Percentiles rank a stretch among this genome's conserved stretches.
Conservation (phyloP, 2,888 invertebrate genomes). For the Apamea sordens region DNA sequence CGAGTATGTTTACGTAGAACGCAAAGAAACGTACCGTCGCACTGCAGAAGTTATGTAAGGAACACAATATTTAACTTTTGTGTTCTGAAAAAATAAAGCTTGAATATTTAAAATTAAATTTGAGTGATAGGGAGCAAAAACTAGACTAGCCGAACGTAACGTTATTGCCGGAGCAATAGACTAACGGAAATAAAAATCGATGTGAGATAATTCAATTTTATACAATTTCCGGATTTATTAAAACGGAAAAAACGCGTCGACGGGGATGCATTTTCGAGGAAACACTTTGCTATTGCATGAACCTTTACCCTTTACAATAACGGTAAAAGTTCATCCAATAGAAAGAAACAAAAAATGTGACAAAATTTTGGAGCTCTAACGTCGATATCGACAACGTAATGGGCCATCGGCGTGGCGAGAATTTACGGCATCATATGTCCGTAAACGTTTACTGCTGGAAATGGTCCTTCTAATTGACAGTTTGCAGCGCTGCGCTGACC, state of each 20-base stretch:
- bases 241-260: background rate
- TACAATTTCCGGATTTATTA: conserved; percentile 14
- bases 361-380: background rate
- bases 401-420: conserved; percentile 23
- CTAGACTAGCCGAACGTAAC: conserved; percentile 24
- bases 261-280: background rate
- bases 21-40: background rate
- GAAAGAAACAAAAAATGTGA: background rate
- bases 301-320: background rate
- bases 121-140: conserved; percentile 19
- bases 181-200: conserved; percentile 33
- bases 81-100: background rate
- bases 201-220: conserved; percentile 6
- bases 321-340: conserved; percentile 1
- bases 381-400: conserved; percentile 16
- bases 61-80: background rate
- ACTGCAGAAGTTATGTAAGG: background rate
- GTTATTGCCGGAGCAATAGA: conserved; percentile 38
- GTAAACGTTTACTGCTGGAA: conserved; percentile 21
- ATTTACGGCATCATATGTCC: conserved; percentile 38
- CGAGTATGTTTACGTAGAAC: background rate
- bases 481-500: conserved; percentile 22
- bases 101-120: conserved; percentile 11
- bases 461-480: conserved; percentile 20
- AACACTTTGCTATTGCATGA: background rate